Evolutionary conservation across 1,140 invertebrate species (phyloP).

Genomic region (Heliconius melpomene): DNA sequence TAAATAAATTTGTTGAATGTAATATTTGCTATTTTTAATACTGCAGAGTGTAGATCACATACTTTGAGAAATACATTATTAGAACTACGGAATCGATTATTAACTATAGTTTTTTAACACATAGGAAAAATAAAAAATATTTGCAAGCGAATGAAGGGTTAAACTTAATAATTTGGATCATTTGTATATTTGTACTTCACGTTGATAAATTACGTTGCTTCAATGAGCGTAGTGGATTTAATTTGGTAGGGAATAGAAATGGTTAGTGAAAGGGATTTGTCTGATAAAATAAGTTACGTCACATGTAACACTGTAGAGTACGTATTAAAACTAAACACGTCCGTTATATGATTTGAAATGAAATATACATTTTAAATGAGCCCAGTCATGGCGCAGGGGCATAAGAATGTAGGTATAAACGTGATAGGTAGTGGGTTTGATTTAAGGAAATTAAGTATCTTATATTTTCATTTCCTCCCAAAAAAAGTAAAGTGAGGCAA

Average conservation of each 20-base stretch:
- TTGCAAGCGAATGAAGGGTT: neutral
- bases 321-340: neutral
- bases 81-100: too few relatives aligned
- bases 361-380: neutral
- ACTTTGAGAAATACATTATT: too few relatives aligned
- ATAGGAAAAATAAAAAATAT: neutral
- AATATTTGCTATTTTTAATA: neutral
- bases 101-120: too few relatives aligned
- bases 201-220: constrained; percentile 17
- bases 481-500: too few relatives aligned
- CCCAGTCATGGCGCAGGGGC: too few relatives aligned
- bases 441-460: too few relatives aligned
- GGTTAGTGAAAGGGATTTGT: neutral
- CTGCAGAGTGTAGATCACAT: neutral
- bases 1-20: neutral
- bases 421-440: too few relatives aligned
- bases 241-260: neutral
- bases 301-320: neutral
- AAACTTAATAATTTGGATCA: constrained; percentile 38
- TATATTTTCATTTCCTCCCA: too few relatives aligned
- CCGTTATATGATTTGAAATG: neutral
- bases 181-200: constrained; percentile 25
- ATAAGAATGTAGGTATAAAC: too few relatives aligned
- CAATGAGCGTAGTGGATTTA: neutral
- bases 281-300: neutral